phyloP scores from a whole-genome alignment of 2,888 invertebrate species.

The Mesochorus sp. region DNA sequence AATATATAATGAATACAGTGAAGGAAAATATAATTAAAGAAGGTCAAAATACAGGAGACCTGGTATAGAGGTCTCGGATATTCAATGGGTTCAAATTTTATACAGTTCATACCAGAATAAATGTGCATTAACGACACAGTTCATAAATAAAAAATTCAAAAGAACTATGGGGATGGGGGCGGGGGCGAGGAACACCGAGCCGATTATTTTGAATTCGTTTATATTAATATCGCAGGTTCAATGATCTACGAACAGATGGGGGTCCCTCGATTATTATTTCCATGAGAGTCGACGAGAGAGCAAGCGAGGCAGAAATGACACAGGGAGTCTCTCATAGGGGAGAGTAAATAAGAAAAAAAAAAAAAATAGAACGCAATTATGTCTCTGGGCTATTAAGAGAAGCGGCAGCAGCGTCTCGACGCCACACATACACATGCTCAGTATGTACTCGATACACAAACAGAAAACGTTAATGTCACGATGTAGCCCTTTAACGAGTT shows the following conservation, averaged over 20 bases:
- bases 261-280: constrained; percentile 47
- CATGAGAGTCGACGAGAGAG: not conserved
- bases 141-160: not conserved
- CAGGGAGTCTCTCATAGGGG: not conserved
- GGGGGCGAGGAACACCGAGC: not conserved
- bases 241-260: constrained; percentile 18
- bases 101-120: not conserved
- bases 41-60: too few relatives aligned
- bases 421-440: too few relatives aligned
- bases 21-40: not conserved
- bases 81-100: too few relatives aligned
- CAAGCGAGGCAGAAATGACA: constrained; percentile 27
- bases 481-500: constrained; percentile 30
- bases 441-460: too few relatives aligned
- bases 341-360: not conserved
- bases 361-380: constrained; percentile 22
- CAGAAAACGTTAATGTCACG: constrained; percentile 39
- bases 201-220: constrained; percentile 34
- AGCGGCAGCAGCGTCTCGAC: too few relatives aligned
- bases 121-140: not conserved
- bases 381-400: not conserved
- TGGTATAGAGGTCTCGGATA: too few relatives aligned
- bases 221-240: constrained; percentile 52
- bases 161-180: too few relatives aligned
- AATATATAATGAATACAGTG: not conserved